Conservation (phyloP, 2,113 vertebrate species). For the Axis porcinus region DNA sequence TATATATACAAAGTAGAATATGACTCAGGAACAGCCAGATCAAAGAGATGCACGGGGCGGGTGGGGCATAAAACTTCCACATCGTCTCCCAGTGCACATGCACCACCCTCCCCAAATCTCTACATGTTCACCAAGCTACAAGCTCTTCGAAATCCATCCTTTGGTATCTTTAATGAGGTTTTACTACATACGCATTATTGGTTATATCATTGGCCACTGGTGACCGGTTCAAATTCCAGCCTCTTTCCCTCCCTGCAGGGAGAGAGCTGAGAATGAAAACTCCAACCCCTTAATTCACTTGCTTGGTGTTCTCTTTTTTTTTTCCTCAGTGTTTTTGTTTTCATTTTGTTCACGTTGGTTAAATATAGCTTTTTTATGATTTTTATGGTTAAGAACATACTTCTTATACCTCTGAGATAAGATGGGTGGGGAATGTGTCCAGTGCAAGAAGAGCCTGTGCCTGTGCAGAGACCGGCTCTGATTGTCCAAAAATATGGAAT, state of each 20-base stretch:
- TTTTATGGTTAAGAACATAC: conserved; percentile 81
- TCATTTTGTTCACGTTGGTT: conserved; percentile 80
- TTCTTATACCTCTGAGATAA: conserved; percentile 80
- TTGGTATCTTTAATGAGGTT: background rate
- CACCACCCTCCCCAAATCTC: background rate
- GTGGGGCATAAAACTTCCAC: background rate
- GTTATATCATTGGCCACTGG: background rate
- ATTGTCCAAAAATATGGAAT: conserved; percentile 57
- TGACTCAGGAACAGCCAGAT: background rate
- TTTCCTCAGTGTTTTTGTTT: conserved; percentile 22
- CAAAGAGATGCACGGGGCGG: background rate
- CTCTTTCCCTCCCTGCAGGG: too few relatives aligned
- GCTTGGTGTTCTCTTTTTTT: background rate
- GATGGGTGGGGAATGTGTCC: conserved; percentile 71
- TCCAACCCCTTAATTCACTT: background rate
- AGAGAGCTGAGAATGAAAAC: background rate
- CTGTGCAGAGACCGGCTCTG: conserved; percentile 57
- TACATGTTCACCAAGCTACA: background rate
- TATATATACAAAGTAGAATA: background rate
- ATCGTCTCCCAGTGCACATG: rapidly evolving
- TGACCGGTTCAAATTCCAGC: background rate
- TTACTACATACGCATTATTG: background rate
- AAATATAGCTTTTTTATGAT: conserved; percentile 68
- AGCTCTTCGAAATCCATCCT: background rate
- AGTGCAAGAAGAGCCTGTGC: conserved; percentile 72